Evolutionary conservation across 2,888 invertebrate genomes (phyloP).

Genomic region (Mythimna vitellina): DNA sequence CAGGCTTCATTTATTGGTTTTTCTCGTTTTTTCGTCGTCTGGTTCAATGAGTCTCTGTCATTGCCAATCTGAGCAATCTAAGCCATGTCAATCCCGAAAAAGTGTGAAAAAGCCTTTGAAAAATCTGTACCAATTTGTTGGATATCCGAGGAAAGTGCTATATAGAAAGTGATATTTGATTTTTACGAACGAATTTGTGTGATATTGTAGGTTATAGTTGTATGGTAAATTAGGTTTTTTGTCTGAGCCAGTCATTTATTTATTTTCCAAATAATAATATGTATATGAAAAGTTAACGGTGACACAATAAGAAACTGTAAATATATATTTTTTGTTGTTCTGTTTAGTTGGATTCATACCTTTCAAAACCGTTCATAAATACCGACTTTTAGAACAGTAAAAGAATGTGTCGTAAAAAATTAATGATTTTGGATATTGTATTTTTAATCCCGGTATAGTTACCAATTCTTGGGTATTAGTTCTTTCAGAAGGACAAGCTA

Average conservation of each 20-base stretch:
- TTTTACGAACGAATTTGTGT: not conserved
- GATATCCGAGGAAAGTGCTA: not conserved
- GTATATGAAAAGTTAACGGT: no score
- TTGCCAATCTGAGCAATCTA: conserved; percentile 24
- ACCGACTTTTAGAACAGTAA: no score
- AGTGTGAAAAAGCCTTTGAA: conserved; percentile 2
- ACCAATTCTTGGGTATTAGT: no score
- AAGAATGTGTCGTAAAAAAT: no score
- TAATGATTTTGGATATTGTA: no score
- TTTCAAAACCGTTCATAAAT: not conserved
- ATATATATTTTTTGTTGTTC: no score
- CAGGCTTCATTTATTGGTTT: conserved; percentile 29
- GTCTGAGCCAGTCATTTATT: no score
- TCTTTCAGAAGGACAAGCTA: no score
- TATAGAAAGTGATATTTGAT: not conserved
- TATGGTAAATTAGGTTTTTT: no score
- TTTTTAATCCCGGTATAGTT: no score
- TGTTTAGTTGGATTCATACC: not conserved
- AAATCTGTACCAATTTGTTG: conserved; percentile 19
- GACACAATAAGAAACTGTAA: no score
- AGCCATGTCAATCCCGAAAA: conserved; percentile 9
- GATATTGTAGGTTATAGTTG: not conserved
- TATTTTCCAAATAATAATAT: no score
- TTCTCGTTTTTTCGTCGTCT: not conserved
- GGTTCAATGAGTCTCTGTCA: conserved; percentile 30